These are phyloP conservation scores for Branchipolynoe longqiensis DNA, from an alignment of 2,888 invertebrate species.

Conservation along the genomic window DNA sequence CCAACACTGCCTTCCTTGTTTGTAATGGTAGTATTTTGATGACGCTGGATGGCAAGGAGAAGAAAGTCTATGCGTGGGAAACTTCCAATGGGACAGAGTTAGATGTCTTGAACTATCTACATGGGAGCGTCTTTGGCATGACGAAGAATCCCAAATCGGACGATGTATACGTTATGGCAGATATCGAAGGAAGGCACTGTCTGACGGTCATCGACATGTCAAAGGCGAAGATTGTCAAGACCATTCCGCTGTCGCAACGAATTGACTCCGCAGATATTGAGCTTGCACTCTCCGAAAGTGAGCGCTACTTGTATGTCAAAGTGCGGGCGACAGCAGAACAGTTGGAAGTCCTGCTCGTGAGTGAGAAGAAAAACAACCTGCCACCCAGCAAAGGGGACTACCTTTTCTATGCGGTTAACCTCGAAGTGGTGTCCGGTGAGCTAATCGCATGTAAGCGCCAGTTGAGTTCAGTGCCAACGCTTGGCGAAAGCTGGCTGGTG, in stretches of 20 bases:
- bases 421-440: constrained; percentile 63
- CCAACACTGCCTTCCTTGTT: neutral
- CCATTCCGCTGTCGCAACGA: constrained; percentile 64
- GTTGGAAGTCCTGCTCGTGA: constrained; percentile 68
- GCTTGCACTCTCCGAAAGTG: constrained; percentile 68
- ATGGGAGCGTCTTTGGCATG: neutral
- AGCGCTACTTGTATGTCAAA: constrained; percentile 70
- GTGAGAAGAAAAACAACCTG: constrained; percentile 66
- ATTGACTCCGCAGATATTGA: constrained; percentile 68
- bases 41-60: neutral
- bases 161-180: constrained; percentile 13
- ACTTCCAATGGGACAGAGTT: neutral
- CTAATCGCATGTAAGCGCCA: constrained; percentile 70
- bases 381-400: constrained; percentile 65
- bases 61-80: constrained; percentile 26
- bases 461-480: constrained; percentile 73
- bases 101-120: constrained; percentile 22
- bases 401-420: constrained; percentile 72
- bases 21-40: neutral
- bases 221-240: neutral
- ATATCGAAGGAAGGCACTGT: neutral
- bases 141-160: constrained; percentile 5
- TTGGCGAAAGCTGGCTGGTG: constrained; percentile 70
- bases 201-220: constrained; percentile 4
- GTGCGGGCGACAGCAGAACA: constrained; percentile 70